These are phyloP conservation scores for Microctenopoma steveboyesi DNA, from an alignment of 2,797 vertebrate species.

Conservation along the genomic window DNA sequence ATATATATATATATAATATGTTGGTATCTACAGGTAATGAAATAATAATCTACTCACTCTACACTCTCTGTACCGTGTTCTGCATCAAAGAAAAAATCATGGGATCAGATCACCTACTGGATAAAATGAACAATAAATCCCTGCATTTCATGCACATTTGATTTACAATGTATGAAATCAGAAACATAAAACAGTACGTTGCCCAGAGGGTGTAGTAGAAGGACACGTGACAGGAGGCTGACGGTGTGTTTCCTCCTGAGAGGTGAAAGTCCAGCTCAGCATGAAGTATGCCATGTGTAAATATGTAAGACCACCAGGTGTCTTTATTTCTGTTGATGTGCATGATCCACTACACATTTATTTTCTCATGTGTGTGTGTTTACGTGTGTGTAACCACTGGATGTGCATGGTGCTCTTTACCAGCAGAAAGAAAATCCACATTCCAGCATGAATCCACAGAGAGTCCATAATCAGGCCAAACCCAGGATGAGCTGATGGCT, in stretches of 20 bases:
- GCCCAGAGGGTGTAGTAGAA: constrained; percentile 46
- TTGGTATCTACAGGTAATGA: not conserved
- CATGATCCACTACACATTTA: not conserved
- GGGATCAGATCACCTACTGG: constrained; percentile 16
- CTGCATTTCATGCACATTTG: constrained; percentile 26
- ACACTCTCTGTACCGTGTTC: not conserved
- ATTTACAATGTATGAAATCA: constrained; percentile 37
- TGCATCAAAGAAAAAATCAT: constrained; percentile 13
- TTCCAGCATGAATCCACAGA: constrained; percentile 40
- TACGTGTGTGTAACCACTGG: constrained; percentile 8
- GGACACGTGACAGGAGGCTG: constrained; percentile 44
- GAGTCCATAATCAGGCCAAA: constrained; percentile 51
- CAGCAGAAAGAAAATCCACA: constrained; percentile 15
- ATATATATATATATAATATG: too few species aligned
- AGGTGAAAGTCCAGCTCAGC: constrained; percentile 46
- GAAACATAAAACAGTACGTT: constrained; percentile 24
- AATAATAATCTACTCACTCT: not conserved
- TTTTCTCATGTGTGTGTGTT: not conserved
- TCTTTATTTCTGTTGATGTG: not conserved
- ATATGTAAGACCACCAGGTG: constrained; percentile 21
- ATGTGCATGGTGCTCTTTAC: not conserved
- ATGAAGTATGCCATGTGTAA: constrained; percentile 56
- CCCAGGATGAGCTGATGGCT: constrained; percentile 62
- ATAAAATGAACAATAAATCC: constrained; percentile 30
- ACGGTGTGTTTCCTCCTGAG: constrained; percentile 48